Conservation (phyloP, 2,797 vertebrate genomes). For the Phoeniculus purpureus region DNA sequence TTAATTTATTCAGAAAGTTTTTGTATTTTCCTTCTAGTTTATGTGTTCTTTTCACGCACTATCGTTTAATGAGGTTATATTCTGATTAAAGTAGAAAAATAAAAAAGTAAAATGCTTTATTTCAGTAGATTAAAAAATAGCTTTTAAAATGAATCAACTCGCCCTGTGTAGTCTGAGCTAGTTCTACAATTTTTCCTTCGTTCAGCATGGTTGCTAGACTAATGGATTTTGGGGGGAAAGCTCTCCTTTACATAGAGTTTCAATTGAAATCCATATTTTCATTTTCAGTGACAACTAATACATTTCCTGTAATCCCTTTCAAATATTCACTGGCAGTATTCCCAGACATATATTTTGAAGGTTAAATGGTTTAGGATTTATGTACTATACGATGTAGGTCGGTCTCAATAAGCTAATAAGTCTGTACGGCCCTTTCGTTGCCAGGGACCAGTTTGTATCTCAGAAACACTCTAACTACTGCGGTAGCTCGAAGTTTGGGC, state of each 20-base stretch:
- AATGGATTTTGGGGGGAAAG: constrained; percentile 10
- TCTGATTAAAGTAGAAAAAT: constrained; percentile 66
- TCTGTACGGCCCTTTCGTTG: background rate
- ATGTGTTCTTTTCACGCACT: constrained; percentile 62
- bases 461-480: background rate
- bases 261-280: constrained; percentile 52
- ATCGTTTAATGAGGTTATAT: constrained; percentile 69
- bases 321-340: constrained; percentile 47
- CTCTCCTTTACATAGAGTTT: background rate
- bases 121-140: constrained; percentile 48
- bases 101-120: constrained; percentile 46
- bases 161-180: background rate
- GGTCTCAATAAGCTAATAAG: background rate
- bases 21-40: constrained; percentile 67
- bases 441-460: background rate
- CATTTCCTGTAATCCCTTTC: constrained; percentile 48
- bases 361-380: constrained; percentile 61
- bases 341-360: constrained; percentile 63
- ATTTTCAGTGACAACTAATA: constrained; percentile 50
- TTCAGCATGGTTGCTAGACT: constrained; percentile 49
- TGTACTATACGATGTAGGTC: background rate
- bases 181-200: constrained; percentile 27
- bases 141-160: constrained; percentile 16
- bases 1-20: constrained; percentile 74
- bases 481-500: background rate